Evolutionary conservation across 2,888 invertebrate genomes (phyloP).

Genomic region (Hanleya hanleyi): DNA sequence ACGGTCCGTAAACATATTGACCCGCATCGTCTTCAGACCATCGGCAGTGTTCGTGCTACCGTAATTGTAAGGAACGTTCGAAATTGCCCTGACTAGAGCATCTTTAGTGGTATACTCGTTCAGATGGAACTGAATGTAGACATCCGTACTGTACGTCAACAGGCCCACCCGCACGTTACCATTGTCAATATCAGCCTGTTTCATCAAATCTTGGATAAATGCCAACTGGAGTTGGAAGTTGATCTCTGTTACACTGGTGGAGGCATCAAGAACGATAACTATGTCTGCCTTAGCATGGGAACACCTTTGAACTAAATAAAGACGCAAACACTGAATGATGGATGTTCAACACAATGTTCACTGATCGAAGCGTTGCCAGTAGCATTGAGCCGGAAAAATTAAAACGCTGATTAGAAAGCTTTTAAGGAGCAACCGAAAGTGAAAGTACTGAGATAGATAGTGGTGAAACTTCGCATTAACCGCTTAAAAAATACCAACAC

Average conservation of each 20-base stretch:
- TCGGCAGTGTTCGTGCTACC: conserved; percentile 59
- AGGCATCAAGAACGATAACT: conserved; percentile 51
- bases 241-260: conserved; percentile 52
- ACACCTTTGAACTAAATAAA: too few species aligned
- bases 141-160: conserved; percentile 47
- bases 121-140: conserved; percentile 46
- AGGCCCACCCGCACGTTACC: conserved; percentile 54
- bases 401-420: too few species aligned
- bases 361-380: too few species aligned
- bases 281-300: conserved; percentile 22
- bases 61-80: conserved; percentile 38
- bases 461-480: too few species aligned
- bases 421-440: too few species aligned
- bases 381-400: too few species aligned
- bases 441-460: too few species aligned
- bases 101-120: conserved; percentile 34
- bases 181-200: conserved; percentile 45
- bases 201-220: conserved; percentile 48
- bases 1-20: conserved; percentile 42
- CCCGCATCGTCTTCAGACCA: conserved; percentile 48
- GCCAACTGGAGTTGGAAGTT: conserved; percentile 49
- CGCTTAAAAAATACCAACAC: too few species aligned
- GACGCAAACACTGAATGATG: too few species aligned
- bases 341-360: too few species aligned
- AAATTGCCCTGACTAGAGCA: conserved; percentile 42